Conservation (phyloP, 2,888 invertebrate genomes). For the Lasius platythorax region DNA sequence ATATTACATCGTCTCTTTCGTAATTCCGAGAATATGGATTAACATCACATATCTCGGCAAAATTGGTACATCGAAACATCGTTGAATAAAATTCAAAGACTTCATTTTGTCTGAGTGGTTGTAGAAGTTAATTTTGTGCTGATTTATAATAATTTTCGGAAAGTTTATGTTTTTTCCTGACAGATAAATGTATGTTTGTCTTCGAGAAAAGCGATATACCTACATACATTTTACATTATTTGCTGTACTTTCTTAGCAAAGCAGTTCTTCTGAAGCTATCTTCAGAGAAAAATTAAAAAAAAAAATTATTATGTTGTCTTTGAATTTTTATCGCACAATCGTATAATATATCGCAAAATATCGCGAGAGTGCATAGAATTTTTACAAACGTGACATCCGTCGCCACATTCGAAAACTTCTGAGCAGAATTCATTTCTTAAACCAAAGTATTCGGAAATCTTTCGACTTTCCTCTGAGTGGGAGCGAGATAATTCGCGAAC, state of each 20-base stretch:
- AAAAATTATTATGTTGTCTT: neutral
- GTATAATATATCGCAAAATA: neutral
- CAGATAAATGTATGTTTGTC: neutral
- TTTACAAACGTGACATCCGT: neutral
- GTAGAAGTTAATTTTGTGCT: neutral
- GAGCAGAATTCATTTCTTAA: slow-evolving; percentile 34
- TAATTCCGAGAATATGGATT: neutral
- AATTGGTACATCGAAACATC: neutral
- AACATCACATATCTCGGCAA: neutral
- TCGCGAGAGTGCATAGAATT: neutral
- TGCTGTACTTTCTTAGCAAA: neutral
- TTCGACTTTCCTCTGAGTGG: slow-evolving; percentile 51
- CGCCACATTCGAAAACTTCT: slow-evolving; percentile 12
- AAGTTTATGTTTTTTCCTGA: neutral
- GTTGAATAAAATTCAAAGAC: neutral
- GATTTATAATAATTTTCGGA: neutral
- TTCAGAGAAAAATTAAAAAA: neutral
- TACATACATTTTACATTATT: neutral
- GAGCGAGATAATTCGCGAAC: slow-evolving; percentile 63
- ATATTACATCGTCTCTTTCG: slow-evolving; percentile 18
- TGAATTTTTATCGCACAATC: neutral
- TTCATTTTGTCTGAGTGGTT: neutral
- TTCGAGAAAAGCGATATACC: neutral
- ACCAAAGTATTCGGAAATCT: slow-evolving; percentile 27
- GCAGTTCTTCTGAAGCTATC: neutral